Evolutionary conservation across 2,797 vertebrate species (phyloP).

Genomic region (Garrulus glandarius): DNA sequence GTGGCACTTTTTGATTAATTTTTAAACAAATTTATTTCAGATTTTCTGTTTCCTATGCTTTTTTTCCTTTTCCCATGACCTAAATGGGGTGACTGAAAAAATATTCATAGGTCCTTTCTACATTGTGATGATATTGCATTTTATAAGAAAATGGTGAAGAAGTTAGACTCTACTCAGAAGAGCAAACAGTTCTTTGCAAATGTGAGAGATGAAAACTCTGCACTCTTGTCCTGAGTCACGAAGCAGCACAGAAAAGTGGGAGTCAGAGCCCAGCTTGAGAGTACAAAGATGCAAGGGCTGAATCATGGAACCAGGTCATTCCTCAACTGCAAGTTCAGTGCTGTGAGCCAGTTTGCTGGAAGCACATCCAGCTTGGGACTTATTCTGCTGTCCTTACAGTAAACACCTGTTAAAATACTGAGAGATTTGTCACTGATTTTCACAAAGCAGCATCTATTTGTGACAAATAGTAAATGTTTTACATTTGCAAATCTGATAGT

Average conservation of each 20-base stretch:
- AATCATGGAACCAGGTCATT: background rate
- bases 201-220: background rate
- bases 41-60: background rate
- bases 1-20: constrained; percentile 51
- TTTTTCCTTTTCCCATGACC: background rate
- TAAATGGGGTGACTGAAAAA: background rate
- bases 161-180: background rate
- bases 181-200: background rate
- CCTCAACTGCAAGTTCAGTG: background rate
- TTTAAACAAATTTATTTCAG: constrained; percentile 52
- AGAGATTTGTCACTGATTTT: background rate
- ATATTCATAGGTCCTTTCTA: background rate
- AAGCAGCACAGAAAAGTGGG: background rate
- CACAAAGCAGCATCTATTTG: background rate
- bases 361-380: background rate
- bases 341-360: background rate
- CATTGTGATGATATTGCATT: background rate
- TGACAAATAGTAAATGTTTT: background rate
- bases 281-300: background rate
- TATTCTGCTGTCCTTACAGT: background rate
- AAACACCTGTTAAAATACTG: background rate
- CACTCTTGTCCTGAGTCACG: rapidly evolving
- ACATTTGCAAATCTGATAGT: background rate
- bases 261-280: background rate
- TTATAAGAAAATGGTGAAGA: background rate